Evolutionary conservation across 2,113 vertebrate genomes (phyloP).

Genomic region (Hippocampus zosterae): DNA sequence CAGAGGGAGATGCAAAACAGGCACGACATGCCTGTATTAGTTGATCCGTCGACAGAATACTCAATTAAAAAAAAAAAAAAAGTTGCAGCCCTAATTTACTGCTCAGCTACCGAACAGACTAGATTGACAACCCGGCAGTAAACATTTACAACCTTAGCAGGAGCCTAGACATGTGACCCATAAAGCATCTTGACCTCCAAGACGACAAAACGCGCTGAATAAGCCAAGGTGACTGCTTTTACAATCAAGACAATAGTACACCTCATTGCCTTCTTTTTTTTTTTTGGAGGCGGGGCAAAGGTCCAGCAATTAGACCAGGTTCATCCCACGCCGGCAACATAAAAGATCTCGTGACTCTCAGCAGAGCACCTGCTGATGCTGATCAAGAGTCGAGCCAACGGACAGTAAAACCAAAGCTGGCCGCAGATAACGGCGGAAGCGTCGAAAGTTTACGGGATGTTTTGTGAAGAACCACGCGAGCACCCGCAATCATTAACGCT

Average conservation of each 20-base stretch:
- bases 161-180: constrained; percentile 13
- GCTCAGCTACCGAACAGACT: neutral
- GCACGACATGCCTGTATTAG: no score
- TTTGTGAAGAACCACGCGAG: neutral
- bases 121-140: constrained; percentile 25
- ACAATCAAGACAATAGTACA: neutral
- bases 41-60: no score
- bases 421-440: neutral
- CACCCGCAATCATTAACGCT: neutral
- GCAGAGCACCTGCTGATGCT: constrained; percentile 25
- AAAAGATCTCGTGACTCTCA: constrained; percentile 53
- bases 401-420: neutral
- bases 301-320: constrained; percentile 64
- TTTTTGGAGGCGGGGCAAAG: constrained; percentile 57
- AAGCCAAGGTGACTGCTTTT: constrained; percentile 4
- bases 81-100: neutral
- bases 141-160: constrained; percentile 33
- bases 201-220: constrained; percentile 12
- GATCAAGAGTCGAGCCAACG: neutral
- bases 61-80: no score
- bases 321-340: constrained; percentile 61
- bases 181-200: constrained; percentile 20
- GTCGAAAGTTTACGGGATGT: neutral
- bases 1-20: no score
- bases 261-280: no score